Base-by-base conservation (phyloP, 1,140 invertebrate genomes). In the Lasioglossum baleicum region DNA sequence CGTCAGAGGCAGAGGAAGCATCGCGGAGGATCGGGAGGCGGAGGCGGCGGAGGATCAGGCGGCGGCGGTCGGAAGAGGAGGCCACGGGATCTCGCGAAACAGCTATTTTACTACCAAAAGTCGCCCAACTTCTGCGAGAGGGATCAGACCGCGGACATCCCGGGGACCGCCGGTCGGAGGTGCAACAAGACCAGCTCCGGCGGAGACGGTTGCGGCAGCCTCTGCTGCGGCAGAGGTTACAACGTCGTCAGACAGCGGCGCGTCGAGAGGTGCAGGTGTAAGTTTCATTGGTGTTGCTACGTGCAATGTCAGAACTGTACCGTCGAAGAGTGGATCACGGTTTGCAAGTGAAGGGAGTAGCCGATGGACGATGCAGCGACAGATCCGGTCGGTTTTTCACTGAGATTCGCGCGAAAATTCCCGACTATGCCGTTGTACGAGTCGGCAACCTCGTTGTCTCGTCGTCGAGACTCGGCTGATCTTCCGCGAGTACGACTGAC, bases 51-150 rank as follows among this genome's bases (percentile, higher is more conserved):
- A n/a, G n/a, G n/a, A n/a, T n/a, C 80, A 71, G 83, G 72, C 60
- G 90, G 90, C 65, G 88, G 82, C 64, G 87, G 88, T 0, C 92
- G 90, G 10, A 93, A 93, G 74, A 92, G 92, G 71, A 94, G 92
- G 63, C 91, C 92, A 4, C 87, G 93, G 0, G 94, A 95, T 80
- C 87, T 95, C 31, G 92, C 94, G 7, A 93, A 94, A 31, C 95
- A 96, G 73, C 93, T 98, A 10, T 94, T 98, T 64, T 99, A 97
- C 91, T 97, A 97, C 88, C 97, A 98, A 91, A 96, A 96, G 88
- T 98, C 97, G 3, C 98, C 98, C 0, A 98, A 97, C 89, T 99
- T 98, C 92, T 99, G 98, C 93, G 97, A 98, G 65, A 94, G 94
- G 0, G 97, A 98, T 88, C 84, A 94, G 0, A 91, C 92, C 35